These are phyloP conservation scores for Catharus bicknelli DNA, from an alignment of 2,113 vertebrate genomes.

Conservation along the genomic window DNA sequence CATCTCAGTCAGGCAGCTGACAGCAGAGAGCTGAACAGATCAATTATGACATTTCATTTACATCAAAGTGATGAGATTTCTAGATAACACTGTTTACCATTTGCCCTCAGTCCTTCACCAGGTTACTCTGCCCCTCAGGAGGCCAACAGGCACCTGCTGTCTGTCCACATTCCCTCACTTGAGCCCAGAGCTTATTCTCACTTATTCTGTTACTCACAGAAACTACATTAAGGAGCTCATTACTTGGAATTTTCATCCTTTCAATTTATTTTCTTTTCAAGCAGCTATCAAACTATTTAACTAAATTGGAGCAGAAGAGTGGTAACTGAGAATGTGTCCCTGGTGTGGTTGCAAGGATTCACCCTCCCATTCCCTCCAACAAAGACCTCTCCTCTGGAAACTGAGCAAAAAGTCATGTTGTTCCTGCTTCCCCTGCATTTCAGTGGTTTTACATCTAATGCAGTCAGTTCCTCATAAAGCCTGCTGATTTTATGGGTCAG, in stretches of 20 bases:
- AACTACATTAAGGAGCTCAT: background rate
- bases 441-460: background rate
- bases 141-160: background rate
- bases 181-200: background rate
- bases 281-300: background rate
- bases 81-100: conserved; percentile 34
- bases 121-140: conserved; percentile 6
- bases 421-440: background rate
- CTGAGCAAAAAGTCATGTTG: background rate
- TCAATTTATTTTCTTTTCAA: background rate
- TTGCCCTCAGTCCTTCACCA: conserved; percentile 13
- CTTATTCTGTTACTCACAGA: background rate
- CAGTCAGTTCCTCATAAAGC: background rate
- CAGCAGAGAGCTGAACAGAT: conserved; percentile 29
- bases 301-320: background rate
- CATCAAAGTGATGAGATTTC: conserved; percentile 47
- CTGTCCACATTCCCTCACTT: background rate
- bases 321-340: background rate
- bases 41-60: conserved; percentile 44
- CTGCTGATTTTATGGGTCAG: background rate
- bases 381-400: background rate
- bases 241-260: background rate
- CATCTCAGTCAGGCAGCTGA: conserved; percentile 46
- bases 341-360: background rate
- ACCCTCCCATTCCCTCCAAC: background rate